Conservation (phyloP, 2,797 vertebrate genomes). For the Schizothorax lantsangensis region DNA sequence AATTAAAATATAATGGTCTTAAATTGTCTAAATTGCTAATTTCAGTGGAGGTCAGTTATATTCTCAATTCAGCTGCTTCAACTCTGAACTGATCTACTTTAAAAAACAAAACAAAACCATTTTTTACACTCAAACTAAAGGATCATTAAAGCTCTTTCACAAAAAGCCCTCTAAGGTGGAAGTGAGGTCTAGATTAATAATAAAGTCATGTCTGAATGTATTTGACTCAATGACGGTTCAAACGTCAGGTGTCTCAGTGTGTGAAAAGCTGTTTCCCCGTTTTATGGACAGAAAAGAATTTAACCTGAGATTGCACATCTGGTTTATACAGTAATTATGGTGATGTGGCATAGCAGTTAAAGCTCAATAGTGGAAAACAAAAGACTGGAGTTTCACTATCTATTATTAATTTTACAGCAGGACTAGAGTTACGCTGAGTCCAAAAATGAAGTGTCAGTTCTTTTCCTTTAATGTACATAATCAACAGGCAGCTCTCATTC, state of each 20-base stretch:
- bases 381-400: background rate
- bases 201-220: background rate
- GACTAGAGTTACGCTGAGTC: background rate
- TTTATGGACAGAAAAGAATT: background rate
- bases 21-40: background rate
- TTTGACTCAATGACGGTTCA: background rate
- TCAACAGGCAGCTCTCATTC: background rate
- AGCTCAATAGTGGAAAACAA: background rate
- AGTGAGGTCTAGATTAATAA: background rate
- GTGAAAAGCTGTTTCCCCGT: background rate
- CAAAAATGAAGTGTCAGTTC: background rate
- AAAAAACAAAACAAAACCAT: background rate
- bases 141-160: background rate
- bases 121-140: background rate
- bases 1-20: background rate
- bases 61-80: background rate
- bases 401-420: background rate
- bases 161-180: background rate
- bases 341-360: background rate
- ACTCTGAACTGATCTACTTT: background rate
- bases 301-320: background rate
- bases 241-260: background rate
- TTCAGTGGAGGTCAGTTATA: background rate
- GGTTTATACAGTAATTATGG: background rate
- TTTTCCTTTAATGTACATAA: background rate